A percentile compares a stretch with the other conserved stretches of the same genome.
phyloP scores from a whole-genome alignment of 2,797 vertebrate species.

The Trematomus bernacchii region DNA sequence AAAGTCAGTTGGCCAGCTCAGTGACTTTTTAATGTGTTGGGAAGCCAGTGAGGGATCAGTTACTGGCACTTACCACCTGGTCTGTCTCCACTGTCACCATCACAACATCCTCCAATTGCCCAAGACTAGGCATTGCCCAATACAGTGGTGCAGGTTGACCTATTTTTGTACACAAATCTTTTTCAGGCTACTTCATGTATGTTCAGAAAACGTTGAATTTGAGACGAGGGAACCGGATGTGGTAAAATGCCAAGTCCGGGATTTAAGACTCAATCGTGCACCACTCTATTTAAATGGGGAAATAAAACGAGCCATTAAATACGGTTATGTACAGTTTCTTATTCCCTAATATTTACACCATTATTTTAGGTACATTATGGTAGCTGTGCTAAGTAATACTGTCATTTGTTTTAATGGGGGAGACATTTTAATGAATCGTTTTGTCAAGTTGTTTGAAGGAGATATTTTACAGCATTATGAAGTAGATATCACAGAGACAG shows the following conservation, averaged over 20 bases:
- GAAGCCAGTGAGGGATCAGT: conserved; percentile 1
- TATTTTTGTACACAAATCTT: too few relatives aligned
- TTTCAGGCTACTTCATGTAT: too few relatives aligned
- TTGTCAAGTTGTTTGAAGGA: too few relatives aligned
- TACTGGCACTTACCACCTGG: background rate
- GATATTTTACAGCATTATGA: too few relatives aligned
- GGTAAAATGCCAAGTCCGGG: too few relatives aligned
- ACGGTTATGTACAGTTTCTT: background rate
- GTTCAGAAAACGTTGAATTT: too few relatives aligned
- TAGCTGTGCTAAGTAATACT: background rate
- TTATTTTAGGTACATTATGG: background rate
- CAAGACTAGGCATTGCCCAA: background rate
- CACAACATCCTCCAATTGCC: background rate
- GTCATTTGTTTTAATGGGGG: background rate
- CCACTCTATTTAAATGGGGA: background rate
- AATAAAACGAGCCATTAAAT: background rate
- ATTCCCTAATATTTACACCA: background rate
- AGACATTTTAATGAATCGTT: too few relatives aligned
- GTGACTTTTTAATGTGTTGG: background rate
- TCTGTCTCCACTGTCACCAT: background rate
- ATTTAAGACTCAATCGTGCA: too few relatives aligned
- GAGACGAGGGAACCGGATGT: too few relatives aligned
- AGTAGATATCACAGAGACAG: too few relatives aligned
- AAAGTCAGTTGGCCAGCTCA: background rate
- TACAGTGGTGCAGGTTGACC: too few relatives aligned